phyloP scores from a whole-genome alignment of 1,140 invertebrate species.

The Platyscapa corneri region DNA sequence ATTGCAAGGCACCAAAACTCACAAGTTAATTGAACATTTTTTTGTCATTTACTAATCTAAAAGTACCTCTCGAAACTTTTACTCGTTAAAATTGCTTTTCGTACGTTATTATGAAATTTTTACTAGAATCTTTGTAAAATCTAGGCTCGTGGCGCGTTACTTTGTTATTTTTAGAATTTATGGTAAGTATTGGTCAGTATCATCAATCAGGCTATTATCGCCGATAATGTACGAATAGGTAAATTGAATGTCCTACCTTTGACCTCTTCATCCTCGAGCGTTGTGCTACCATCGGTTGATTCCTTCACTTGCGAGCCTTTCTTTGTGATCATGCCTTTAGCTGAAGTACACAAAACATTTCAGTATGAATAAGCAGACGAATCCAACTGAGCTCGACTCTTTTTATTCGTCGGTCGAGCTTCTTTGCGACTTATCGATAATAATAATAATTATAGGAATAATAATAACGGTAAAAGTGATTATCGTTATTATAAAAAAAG shows the following conservation, averaged over 20 bases:
- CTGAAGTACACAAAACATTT: conserved; percentile 73
- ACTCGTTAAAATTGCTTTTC: not conserved
- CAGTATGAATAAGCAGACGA: conserved; percentile 53
- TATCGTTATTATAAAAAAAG: too few relatives aligned
- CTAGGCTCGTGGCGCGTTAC: not conserved
- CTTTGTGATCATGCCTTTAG: conserved; percentile 91
- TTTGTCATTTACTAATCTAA: conserved; percentile 33
- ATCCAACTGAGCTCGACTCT: conserved; percentile 8
- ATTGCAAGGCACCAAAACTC: conserved; percentile 50
- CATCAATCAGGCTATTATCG: conserved; percentile 10
- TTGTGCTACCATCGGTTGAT: conserved; percentile 94
- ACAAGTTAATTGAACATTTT: conserved; percentile 30
- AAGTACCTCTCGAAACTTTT: conserved; percentile 33
- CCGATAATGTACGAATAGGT: conserved; percentile 36
- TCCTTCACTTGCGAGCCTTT: conserved; percentile 97
- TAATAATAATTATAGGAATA: too few relatives aligned
- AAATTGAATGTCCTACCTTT: conserved; percentile 81
- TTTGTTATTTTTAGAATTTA: not conserved
- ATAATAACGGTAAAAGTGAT: too few relatives aligned
- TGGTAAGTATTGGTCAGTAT: not conserved
- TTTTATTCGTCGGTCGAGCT: conserved; percentile 14
- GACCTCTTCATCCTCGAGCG: conserved; percentile 92
- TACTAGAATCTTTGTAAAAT: not conserved
- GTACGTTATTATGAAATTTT: not conserved
- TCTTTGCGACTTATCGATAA: not conserved